phyloP scores from a whole-genome alignment of 2,888 invertebrate species.

The Drosophila colorata region DNA sequence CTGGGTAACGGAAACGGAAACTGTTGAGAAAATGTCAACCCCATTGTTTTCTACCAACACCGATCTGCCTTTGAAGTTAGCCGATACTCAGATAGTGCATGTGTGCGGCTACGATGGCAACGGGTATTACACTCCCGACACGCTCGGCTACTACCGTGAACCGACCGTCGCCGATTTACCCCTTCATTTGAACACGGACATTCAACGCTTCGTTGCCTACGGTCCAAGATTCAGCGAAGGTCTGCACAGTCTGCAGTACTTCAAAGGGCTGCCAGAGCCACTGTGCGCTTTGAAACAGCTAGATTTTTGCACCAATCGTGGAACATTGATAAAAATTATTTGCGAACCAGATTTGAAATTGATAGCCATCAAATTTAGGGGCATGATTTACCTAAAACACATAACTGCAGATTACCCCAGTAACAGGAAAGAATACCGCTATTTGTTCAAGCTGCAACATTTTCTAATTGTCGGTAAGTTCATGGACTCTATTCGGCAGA shows the following conservation, averaged over 20 bases:
- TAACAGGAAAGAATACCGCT: rapidly evolving
- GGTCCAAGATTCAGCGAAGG: too few species aligned
- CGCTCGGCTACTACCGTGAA: conserved; percentile 6
- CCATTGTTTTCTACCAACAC: background rate
- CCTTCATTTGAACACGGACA: background rate
- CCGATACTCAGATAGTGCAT: background rate
- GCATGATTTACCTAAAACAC: conserved; percentile 14
- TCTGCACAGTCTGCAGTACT: background rate
- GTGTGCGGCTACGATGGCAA: conserved; percentile 2
- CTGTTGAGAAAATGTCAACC: background rate
- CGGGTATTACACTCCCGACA: background rate
- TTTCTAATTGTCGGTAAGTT: conserved; percentile 26
- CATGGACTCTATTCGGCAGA: too few species aligned
- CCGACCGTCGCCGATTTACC: background rate
- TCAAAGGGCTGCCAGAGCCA: conserved; percentile 2
- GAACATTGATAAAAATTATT: background rate
- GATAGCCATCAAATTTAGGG: conserved; percentile 13
- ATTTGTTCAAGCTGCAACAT: conserved; percentile 23
- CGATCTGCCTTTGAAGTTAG: background rate
- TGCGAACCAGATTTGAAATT: background rate
- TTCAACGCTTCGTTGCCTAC: background rate
- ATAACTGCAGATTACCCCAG: rapidly evolving
- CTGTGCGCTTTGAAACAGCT: background rate
- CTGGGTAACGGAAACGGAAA: too few species aligned
- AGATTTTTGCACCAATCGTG: conserved; percentile 21